Evolutionary conservation across 2,888 invertebrate species (phyloP), one percentile per base, ranked within the genome.

Genomic region (Epirrita christyi): DNA sequence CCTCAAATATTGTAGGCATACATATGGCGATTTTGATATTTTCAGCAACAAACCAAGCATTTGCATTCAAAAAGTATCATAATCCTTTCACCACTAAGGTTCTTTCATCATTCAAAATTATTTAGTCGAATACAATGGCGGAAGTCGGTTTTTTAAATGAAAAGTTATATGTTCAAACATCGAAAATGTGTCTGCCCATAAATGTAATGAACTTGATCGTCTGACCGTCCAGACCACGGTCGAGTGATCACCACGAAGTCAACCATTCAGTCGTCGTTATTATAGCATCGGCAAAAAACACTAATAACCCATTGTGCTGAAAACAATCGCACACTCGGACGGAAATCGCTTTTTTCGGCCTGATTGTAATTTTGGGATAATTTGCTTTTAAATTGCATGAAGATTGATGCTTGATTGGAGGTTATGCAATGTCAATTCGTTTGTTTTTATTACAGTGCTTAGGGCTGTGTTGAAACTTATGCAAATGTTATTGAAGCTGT

Each of bases 231-330:
- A 15, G 11, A n/a, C 34, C 50, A 46, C 50, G 53, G 61, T 58
- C 42, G 46, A 47, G 41, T 47, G 59, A 51, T 51, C 44, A 41
- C 46, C 34, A 1, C 32, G 28, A 44, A n/a, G 43, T 52, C 54
- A 40, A 45, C 40, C 50, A 21, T 21, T n/a, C 21, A 21, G 21
- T 21, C 21, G 46, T 44, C 50, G 48, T 60, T 54, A 64, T 64
- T 59, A 64, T 70, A 66, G 67, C 68, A 68, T 73, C 75, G 70
- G 81, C 80, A 85, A 83, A n/a, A 83, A 83, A 83, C 80, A 64
- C 73, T 84, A 84, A 84, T 83, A 81, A 80, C 81, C 81, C 74
- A 83, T 85, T 85, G 83, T 85, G 73, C 73, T 69, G 72, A 63
- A 52, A 64, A 73, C 71, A 69, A 65, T 66, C 57, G 64, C 48